phyloP scores from a whole-genome alignment of 2,113 vertebrate genomes.

The Artemisiospiza belli region DNA sequence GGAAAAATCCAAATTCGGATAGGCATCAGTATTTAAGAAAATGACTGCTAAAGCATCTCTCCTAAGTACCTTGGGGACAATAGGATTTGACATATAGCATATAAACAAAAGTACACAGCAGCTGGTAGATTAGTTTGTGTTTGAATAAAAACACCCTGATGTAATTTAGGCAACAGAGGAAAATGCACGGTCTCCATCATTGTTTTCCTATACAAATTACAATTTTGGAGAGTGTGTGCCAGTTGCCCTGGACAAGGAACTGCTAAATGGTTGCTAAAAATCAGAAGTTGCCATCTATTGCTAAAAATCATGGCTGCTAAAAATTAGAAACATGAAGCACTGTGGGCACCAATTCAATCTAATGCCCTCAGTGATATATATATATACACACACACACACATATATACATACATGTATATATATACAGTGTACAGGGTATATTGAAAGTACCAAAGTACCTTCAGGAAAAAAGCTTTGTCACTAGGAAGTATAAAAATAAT shows the following conservation, averaged over 20 bases:
- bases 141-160: constrained; percentile 59
- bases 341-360: neutral
- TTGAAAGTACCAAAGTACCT: neutral
- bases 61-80: constrained; percentile 78
- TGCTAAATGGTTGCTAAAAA: neutral
- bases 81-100: constrained; percentile 75
- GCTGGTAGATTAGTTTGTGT: constrained; percentile 78
- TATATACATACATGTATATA: no score
- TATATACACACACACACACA: no score
- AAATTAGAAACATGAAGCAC: neutral
- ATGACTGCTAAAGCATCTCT: constrained; percentile 83
- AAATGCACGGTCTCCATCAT: neutral
- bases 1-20: constrained; percentile 81
- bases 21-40: constrained; percentile 89
- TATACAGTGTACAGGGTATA: neutral
- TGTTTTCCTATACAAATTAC: neutral
- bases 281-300: neutral
- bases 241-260: neutral
- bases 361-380: neutral
- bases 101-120: constrained; percentile 79
- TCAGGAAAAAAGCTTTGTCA: neutral
- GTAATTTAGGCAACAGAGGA: constrained; percentile 24
- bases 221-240: neutral
- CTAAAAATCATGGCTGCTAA: neutral
- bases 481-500: neutral